These are phyloP conservation scores for Addax nasomaculatus DNA, from an alignment of 2,113 vertebrate species.

Conservation along the genomic window DNA sequence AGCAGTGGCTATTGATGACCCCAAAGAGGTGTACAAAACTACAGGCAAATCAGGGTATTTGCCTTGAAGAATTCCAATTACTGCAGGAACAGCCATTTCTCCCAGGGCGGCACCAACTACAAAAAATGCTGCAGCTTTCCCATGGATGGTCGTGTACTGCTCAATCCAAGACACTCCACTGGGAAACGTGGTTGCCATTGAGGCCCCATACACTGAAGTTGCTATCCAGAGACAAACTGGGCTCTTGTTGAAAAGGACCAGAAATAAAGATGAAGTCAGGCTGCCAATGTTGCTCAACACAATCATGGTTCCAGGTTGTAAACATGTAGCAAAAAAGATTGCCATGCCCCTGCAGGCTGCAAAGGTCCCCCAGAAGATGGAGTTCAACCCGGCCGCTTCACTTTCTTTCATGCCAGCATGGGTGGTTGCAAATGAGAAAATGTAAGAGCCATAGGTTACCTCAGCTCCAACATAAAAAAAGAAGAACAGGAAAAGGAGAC, in stretches of 20 bases:
- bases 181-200: slow-evolving; percentile 93
- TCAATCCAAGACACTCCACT: slow-evolving; percentile 95
- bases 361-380: slow-evolving; percentile 92
- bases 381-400: slow-evolving; percentile 88
- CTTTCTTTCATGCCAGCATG: slow-evolving; percentile 79
- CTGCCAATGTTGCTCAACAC: slow-evolving; percentile 86
- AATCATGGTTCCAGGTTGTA: slow-evolving; percentile 90
- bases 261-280: slow-evolving; percentile 79
- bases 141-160: slow-evolving; percentile 90
- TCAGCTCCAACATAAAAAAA: slow-evolving; percentile 94
- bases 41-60: slow-evolving; percentile 78
- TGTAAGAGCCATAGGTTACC: slow-evolving; percentile 91
- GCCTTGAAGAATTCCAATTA: slow-evolving; percentile 86
- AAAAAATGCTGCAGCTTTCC: slow-evolving; percentile 84
- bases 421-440: slow-evolving; percentile 87
- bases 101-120: slow-evolving; percentile 91
- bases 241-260: slow-evolving; percentile 83
- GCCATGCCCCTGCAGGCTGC: slow-evolving; percentile 87
- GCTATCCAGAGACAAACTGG: slow-evolving; percentile 84
- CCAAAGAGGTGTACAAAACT: slow-evolving; percentile 86
- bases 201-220: slow-evolving; percentile 86
- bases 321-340: slow-evolving; percentile 86
- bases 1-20: slow-evolving; percentile 80
- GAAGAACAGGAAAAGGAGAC: slow-evolving; percentile 91
- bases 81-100: slow-evolving; percentile 91